A percentile compares a stretch with the other conserved stretches of the same genome.
Conservation (phyloP, 2,113 vertebrate species). For the Ranitomeya imitator region DNA sequence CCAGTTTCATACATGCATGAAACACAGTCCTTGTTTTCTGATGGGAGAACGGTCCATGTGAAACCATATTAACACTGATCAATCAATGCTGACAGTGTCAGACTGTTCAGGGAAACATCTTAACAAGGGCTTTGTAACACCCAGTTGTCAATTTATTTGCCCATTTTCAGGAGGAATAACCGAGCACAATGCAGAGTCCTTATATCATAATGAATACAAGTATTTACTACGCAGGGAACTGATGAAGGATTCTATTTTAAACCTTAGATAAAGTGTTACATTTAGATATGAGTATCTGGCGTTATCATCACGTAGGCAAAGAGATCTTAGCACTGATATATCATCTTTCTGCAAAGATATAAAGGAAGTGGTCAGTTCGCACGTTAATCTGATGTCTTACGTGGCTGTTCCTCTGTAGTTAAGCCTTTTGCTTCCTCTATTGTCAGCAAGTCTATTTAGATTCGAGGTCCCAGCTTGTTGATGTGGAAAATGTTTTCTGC, state of each 20-base stretch:
- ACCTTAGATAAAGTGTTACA: neutral
- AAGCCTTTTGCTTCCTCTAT: neutral
- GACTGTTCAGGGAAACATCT: no score
- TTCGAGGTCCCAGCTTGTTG: neutral
- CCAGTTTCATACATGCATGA: no score
- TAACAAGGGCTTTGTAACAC: no score
- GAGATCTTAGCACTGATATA: neutral
- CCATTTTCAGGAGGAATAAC: no score
- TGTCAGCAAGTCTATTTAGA: slow-evolving; percentile 1
- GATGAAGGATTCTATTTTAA: neutral
- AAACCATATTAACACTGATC: no score
- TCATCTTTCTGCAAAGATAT: neutral
- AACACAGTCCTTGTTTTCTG: no score
- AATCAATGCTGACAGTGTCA: no score
- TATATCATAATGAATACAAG: no score
- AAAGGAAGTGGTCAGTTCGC: slow-evolving; percentile 25
- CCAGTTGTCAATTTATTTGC: no score
- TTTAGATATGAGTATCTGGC: neutral
- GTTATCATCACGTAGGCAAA: neutral
- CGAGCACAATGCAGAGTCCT: no score
- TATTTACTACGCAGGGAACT: no score
- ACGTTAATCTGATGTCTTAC: neutral
- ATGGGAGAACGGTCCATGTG: no score
- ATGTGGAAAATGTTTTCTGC: neutral
- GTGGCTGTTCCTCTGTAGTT: neutral